These are phyloP conservation scores for Spilogale gracilis DNA, from an alignment of 2,113 vertebrate genomes.

Conservation along the genomic window DNA sequence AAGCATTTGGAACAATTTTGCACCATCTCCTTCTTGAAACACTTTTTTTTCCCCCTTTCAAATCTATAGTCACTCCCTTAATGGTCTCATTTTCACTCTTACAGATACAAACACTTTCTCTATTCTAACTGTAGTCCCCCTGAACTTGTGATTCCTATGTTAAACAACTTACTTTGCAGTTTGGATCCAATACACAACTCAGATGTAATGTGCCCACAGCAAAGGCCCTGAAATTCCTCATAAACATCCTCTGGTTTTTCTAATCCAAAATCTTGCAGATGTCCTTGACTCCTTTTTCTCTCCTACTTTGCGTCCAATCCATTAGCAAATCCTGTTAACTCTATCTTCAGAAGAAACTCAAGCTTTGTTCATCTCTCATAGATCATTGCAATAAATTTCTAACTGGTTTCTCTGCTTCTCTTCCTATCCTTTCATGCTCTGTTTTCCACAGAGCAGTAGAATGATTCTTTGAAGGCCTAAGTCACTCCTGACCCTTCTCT, in stretches of 20 bases:
- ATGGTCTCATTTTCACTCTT: neutral
- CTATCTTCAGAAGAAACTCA: neutral
- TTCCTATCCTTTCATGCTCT: neutral
- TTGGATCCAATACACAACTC: neutral
- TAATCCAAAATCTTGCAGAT: neutral
- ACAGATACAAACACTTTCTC: neutral
- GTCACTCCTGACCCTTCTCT: neutral
- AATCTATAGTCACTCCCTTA: neutral
- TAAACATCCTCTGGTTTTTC: neutral
- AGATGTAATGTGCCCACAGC: neutral
- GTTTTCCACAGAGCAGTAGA: neutral
- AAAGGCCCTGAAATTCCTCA: neutral
- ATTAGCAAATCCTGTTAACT: neutral
- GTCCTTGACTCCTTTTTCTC: neutral
- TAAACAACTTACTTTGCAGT: neutral
- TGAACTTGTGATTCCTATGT: neutral
- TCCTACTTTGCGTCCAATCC: neutral
- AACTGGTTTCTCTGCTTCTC: neutral
- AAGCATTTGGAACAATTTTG: neutral
- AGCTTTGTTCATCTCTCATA: neutral
- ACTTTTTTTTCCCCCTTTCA: neutral
- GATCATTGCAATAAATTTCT: neutral
- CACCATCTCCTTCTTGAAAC: neutral
- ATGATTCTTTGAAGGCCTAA: neutral
- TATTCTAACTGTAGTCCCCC: neutral